phyloP scores from a whole-genome alignment of 2,797 vertebrate species.

The Anniella stebbinsi region DNA sequence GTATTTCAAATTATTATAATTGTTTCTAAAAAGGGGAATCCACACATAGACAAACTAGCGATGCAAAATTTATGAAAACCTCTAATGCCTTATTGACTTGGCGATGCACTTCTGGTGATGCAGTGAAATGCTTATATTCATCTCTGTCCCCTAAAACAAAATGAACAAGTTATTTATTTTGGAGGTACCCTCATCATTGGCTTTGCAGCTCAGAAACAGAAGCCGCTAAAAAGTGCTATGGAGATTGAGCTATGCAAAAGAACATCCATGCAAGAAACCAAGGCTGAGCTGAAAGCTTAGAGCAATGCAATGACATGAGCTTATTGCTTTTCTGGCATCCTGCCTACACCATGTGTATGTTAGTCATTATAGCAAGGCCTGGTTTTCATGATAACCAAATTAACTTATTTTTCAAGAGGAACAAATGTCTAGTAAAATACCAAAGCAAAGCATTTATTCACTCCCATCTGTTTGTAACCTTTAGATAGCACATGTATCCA shows the following conservation, averaged over 20 bases:
- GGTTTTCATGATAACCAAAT: conserved; percentile 32
- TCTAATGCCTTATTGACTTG: not conserved
- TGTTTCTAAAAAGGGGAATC: not conserved
- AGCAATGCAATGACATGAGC: not conserved
- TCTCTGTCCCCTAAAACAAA: not conserved
- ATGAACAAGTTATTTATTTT: too few species aligned
- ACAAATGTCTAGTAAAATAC: not conserved
- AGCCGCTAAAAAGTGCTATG: not conserved
- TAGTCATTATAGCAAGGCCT: conserved; percentile 23
- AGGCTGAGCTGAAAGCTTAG: not conserved
- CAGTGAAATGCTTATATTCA: too few species aligned
- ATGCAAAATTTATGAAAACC: not conserved
- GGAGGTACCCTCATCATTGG: not conserved
- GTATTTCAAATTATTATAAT: not conserved
- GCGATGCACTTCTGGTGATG: not conserved
- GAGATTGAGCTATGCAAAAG: not conserved
- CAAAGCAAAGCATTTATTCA: conserved; percentile 23
- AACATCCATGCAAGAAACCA: not conserved
- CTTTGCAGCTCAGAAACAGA: not conserved
- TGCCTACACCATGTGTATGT: not conserved
- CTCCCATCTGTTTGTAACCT: conserved; percentile 22
- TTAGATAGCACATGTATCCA: conserved; percentile 11
- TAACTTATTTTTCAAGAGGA: conserved; percentile 29
- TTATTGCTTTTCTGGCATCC: conserved; percentile 14
- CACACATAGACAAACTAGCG: not conserved